Evolutionary conservation across 2,113 vertebrate genomes (phyloP).

Genomic region (Tetrao urogallus): DNA sequence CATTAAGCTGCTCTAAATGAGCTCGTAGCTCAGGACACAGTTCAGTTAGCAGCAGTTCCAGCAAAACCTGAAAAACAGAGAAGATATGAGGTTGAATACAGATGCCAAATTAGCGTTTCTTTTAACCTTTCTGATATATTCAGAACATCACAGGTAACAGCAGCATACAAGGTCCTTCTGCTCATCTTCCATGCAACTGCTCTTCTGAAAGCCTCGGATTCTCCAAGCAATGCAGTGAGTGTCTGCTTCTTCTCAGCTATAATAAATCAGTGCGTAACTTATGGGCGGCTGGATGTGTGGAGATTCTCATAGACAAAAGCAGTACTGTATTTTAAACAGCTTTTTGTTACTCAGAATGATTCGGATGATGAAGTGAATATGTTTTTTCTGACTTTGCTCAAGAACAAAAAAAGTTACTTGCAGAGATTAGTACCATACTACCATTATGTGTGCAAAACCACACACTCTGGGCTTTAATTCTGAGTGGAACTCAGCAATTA

Average conservation of each 20-base stretch:
- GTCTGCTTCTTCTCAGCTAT: background rate
- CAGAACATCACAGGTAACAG: background rate
- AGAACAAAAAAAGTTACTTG: background rate
- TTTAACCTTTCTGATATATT: background rate
- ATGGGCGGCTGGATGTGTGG: background rate
- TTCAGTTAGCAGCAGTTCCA: slow-evolving; percentile 95
- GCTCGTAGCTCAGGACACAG: slow-evolving; percentile 91
- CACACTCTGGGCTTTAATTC: background rate
- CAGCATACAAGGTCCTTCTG: background rate
- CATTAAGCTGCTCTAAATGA: slow-evolving; percentile 84
- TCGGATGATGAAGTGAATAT: background rate
- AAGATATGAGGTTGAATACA: background rate
- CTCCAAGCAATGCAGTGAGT: background rate
- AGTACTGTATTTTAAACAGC: background rate
- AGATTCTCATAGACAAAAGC: background rate
- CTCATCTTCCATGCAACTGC: background rate
- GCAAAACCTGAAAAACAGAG: slow-evolving; percentile 82
- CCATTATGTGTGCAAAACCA: background rate
- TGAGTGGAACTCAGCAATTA: background rate
- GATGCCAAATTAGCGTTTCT: background rate
- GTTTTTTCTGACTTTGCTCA: background rate
- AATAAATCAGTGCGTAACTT: background rate
- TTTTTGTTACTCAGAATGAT: background rate
- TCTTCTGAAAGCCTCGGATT: background rate
- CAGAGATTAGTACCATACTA: background rate